These are phyloP conservation scores for Nasua narica DNA, from an alignment of 2,797 vertebrate species.

Conservation along the genomic window DNA sequence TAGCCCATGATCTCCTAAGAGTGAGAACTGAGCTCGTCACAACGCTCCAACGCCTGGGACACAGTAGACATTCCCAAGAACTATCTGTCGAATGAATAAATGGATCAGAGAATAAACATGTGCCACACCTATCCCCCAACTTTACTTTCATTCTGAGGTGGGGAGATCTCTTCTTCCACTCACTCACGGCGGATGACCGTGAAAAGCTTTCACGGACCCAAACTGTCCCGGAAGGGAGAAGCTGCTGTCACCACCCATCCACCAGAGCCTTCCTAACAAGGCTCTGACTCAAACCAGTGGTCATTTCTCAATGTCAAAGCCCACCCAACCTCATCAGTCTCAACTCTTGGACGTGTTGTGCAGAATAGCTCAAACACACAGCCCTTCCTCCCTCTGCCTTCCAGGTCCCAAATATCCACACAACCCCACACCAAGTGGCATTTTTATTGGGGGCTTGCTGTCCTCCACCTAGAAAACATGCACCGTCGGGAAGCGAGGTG, in stretches of 20 bases:
- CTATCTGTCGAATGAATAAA: background rate
- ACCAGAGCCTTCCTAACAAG: background rate
- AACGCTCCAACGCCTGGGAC: background rate
- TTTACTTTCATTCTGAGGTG: background rate
- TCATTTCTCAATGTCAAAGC: background rate
- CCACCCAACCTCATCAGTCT: background rate
- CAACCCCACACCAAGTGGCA: rapidly evolving
- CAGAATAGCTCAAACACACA: background rate
- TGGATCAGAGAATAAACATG: background rate
- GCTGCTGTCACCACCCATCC: background rate
- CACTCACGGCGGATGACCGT: background rate
- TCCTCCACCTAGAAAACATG: background rate
- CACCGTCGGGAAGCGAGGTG: rapidly evolving
- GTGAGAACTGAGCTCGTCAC: background rate
- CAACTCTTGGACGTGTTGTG: background rate
- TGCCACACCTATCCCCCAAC: background rate
- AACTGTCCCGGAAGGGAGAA: background rate
- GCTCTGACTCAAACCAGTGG: background rate
- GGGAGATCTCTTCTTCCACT: background rate
- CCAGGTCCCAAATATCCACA: background rate
- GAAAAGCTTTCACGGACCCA: background rate
- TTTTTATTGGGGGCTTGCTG: background rate
- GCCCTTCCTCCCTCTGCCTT: background rate
- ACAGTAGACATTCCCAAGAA: background rate
- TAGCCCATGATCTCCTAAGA: background rate